Conservation (phyloP, 1,140 invertebrate species). For the Hirudo medicinalis region DNA sequence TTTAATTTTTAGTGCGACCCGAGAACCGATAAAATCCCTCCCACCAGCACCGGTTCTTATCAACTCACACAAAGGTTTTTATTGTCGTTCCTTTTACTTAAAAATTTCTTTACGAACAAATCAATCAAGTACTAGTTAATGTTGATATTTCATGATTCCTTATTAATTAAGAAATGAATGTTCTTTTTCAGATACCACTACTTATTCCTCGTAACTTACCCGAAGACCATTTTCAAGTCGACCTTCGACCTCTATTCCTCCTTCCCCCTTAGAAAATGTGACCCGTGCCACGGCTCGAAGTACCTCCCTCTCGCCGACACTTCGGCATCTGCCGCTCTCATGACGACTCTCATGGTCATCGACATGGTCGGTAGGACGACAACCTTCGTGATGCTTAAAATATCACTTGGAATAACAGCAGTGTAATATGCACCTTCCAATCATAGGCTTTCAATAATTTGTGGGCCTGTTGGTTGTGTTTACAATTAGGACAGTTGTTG, state of each 20-base stretch:
- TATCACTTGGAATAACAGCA: background rate
- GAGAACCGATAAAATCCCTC: background rate
- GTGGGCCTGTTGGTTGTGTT: too few relatives aligned
- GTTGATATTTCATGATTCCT: background rate
- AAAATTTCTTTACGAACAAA: background rate
- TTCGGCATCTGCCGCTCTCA: background rate
- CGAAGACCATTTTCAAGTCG: background rate
- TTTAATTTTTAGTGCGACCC: background rate
- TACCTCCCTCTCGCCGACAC: background rate
- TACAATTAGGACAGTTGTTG: too few relatives aligned
- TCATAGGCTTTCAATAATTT: too few relatives aligned
- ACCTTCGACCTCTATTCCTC: background rate
- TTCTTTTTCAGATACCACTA: background rate
- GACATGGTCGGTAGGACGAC: background rate
- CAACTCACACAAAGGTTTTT: slow-evolving; percentile 15
- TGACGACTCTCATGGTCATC: background rate
- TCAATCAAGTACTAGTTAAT: background rate
- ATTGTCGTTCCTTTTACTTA: background rate
- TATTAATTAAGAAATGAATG: background rate
- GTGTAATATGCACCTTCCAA: background rate
- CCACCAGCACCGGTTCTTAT: background rate
- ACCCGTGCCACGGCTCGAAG: slow-evolving; percentile 3
- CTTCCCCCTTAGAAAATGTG: background rate
- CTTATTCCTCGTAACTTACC: background rate
- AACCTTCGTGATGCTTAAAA: background rate